Evolutionary conservation across 2,888 invertebrate species (phyloP).

Genomic region (Coremacera marginata): DNA sequence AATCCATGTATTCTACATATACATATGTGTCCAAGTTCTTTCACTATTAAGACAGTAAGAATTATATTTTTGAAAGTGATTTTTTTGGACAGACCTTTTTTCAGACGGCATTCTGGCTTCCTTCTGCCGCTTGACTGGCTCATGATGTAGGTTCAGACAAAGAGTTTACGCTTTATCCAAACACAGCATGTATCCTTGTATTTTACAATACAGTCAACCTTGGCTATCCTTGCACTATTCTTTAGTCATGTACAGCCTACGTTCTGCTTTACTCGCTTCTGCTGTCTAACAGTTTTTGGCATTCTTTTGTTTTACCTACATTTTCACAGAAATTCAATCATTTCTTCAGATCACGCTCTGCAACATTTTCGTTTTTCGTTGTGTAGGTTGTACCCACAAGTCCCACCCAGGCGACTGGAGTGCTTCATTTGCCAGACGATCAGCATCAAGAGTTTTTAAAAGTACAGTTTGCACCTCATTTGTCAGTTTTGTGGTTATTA

Average conservation of each 20-base stretch:
- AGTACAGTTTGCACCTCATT: conserved; percentile 28
- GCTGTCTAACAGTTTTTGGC: not conserved
- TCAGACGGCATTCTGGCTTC: too few species aligned
- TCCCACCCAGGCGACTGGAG: conserved; percentile 27
- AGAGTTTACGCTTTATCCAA: not conserved
- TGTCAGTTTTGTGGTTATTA: conserved; percentile 34
- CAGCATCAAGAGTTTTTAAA: not conserved
- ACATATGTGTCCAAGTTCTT: too few species aligned
- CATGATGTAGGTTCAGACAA: conserved; percentile 25
- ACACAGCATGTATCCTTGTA: conserved; percentile 17
- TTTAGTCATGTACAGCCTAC: not conserved
- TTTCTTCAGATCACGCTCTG: conserved; percentile 10
- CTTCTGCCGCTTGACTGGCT: not conserved
- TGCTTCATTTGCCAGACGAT: not conserved
- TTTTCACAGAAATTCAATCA: not conserved
- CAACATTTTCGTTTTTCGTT: not conserved
- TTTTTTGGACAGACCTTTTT: not conserved
- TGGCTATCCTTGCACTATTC: not conserved
- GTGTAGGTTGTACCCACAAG: conserved; percentile 21
- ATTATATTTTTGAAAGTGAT: not conserved
- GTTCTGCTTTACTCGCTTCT: not conserved
- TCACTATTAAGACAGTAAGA: too few species aligned
- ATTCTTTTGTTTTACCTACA: conserved; percentile 1
- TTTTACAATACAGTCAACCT: not conserved
- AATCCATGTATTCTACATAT: too few species aligned